Percentiles rank a stretch among this genome's conserved stretches.
Evolutionary conservation across 2,113 vertebrate species (phyloP).

Genomic region (Mugil cephalus): DNA sequence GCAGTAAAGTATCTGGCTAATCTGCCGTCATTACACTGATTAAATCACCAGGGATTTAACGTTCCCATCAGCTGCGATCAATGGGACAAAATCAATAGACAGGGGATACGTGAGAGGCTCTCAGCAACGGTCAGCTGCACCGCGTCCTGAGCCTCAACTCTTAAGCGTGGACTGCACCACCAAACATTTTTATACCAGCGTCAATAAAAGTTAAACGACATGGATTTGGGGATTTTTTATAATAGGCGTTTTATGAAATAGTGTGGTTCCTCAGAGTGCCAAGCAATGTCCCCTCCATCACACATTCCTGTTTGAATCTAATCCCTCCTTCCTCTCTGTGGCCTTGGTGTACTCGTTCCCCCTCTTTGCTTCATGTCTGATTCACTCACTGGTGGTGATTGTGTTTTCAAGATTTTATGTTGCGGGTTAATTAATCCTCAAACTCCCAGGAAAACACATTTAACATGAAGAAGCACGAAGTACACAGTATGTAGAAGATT

Average conservation of each 20-base stretch:
- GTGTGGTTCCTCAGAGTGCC: constrained; percentile 39
- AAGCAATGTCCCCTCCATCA: constrained; percentile 54
- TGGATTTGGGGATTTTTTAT: constrained; percentile 57
- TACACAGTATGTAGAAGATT: neutral
- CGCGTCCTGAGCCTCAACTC: constrained; percentile 32
- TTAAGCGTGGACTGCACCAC: constrained; percentile 32
- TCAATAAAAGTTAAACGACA: constrained; percentile 61
- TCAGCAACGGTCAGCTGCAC: constrained; percentile 56
- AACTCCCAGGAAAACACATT: constrained; percentile 21
- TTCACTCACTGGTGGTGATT: constrained; percentile 18
- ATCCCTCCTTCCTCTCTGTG: constrained; percentile 35
- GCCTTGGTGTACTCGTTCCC: constrained; percentile 17
- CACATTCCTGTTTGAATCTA: constrained; percentile 53
- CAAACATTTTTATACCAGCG: constrained; percentile 43
- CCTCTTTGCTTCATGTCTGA: constrained; percentile 14
- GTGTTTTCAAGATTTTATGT: constrained; percentile 15
- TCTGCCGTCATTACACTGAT: constrained; percentile 88
- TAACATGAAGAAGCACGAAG: too few species aligned
- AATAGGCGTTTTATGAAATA: constrained; percentile 57
- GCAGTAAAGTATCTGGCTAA: constrained; percentile 85
- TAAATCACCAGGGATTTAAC: constrained; percentile 86
- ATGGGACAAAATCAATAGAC: constrained; percentile 87
- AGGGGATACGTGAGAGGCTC: constrained; percentile 75
- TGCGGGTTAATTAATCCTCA: constrained; percentile 41
- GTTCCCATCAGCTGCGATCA: constrained; percentile 85